Evolutionary conservation across 2,888 invertebrate species (phyloP), one percentile per base, ranked within the genome.

Genomic region (Harpalus rufipes): DNA sequence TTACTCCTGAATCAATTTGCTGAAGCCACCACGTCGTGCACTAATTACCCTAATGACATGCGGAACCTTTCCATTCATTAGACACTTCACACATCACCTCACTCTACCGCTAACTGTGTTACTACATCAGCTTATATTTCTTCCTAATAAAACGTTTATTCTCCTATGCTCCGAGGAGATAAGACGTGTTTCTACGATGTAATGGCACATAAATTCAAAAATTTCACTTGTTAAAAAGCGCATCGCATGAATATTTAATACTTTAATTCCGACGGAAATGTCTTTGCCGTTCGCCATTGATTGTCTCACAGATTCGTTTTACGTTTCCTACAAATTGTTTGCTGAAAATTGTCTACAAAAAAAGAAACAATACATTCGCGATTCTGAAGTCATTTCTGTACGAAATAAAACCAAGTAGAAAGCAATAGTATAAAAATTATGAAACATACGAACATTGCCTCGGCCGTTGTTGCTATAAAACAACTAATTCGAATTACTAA

Each of bases 31-130:
- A 12, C 18, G 81, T 25, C 58, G 56, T 78, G 56, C 44, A 65
- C 81, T 81, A 81, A 81, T 81, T 81, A 81, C 41, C 65, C 44
- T 65, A 81, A 51, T 81, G 81, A 81, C 81, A 81, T 65, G 44
- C 81, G 51, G 32, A 44, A 65, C 81, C 81, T 81, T 81, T 65
- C 65, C 81, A 51, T 63, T 56, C 51, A 32, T 78, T 78, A 78
- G 56, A 21, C 78, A 78, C 78, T 18, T 56, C 56, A 39, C 58
- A 56, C 58, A 78, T 51, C 56, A 39, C 68, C 68, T 68, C 63
- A 25, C 68, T 32, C 68, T n/a, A n/a, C 68, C 32, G 68, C 39
- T 68, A 68, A 68, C 32, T 68, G 39, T 51, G 44, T 51, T 51
- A 44, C 44, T 10, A 44, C 65, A 65, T 21, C 61, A 61, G 18